A percentile compares a stretch with the other conserved stretches of the same genome.
These are phyloP conservation scores for Anastatus disparis DNA, from an alignment of 1,140 invertebrate genomes.

Conservation along the genomic window DNA sequence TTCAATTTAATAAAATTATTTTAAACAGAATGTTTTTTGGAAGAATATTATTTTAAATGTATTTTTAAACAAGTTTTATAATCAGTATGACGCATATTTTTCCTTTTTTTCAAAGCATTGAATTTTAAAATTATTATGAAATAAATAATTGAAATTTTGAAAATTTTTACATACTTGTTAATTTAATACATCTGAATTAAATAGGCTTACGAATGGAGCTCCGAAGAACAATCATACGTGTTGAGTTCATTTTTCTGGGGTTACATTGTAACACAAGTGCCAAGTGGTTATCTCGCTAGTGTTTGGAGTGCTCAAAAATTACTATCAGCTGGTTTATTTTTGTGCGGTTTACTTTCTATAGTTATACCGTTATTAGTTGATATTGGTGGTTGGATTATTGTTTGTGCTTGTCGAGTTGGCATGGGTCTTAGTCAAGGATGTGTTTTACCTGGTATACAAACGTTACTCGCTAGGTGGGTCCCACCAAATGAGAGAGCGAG, in stretches of 20 bases:
- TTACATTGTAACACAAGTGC: constrained; percentile 73
- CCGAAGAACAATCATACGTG: constrained; percentile 68
- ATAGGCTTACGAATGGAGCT: constrained; percentile 69
- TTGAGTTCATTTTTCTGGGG: constrained; percentile 80
- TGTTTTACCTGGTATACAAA: constrained; percentile 73
- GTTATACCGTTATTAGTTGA: constrained; percentile 52
- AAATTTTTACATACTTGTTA: constrained; percentile 1
- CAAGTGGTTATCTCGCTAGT: constrained; percentile 68
- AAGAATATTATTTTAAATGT: no score
- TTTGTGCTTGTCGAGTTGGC: constrained; percentile 69
- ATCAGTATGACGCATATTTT: no score
- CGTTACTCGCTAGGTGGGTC: constrained; percentile 73
- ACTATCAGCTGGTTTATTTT: constrained; percentile 70
- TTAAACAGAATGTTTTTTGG: no score
- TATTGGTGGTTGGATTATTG: constrained; percentile 62
- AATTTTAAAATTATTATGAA: no score
- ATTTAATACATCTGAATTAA: no score
- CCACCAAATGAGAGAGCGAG: constrained; percentile 61
- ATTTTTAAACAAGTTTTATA: no score
- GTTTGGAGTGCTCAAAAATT: constrained; percentile 70
- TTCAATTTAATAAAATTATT: no score
- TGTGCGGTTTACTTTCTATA: constrained; percentile 70
- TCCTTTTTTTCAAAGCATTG: not conserved
- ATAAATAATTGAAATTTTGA: no score
- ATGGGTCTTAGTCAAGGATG: constrained; percentile 76